These are phyloP conservation scores for Calcarius lapponicus DNA, from an alignment of 2,797 vertebrate genomes.

Conservation along the genomic window DNA sequence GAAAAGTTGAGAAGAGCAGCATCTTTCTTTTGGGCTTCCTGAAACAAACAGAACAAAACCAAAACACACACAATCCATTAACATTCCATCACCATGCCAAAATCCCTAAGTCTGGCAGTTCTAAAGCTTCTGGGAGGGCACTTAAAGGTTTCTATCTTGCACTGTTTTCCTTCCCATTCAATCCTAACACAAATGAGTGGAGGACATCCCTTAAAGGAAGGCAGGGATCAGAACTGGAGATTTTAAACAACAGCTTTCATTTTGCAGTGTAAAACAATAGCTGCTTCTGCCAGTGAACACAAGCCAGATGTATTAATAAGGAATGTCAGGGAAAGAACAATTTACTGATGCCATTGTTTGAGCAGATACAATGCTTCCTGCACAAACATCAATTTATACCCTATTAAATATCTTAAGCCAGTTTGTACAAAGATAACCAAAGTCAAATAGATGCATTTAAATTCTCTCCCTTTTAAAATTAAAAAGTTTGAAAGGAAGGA, in stretches of 20 bases:
- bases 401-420: constrained; percentile 53
- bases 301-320: background rate
- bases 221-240: background rate
- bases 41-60: constrained; percentile 63
- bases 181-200: background rate
- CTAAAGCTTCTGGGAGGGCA: background rate
- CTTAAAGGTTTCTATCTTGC: constrained; percentile 5
- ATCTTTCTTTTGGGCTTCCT: constrained; percentile 99
- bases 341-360: constrained; percentile 15
- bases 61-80: constrained; percentile 53
- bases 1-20: constrained; percentile 89
- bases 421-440: constrained; percentile 48
- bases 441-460: background rate
- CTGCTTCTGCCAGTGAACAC: background rate
- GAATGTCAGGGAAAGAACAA: constrained; percentile 12
- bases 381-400: constrained; percentile 51
- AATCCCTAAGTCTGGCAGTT: background rate
- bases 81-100: constrained; percentile 24
- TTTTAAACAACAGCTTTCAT: constrained; percentile 19
- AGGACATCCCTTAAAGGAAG: background rate
- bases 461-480: background rate
- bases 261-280: constrained; percentile 4
- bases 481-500: background rate
- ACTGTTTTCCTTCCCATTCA: constrained; percentile 7
- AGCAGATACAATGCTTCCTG: constrained; percentile 45